Conservation (phyloP, 2,113 vertebrate genomes). For the Gambusia affinis region DNA sequence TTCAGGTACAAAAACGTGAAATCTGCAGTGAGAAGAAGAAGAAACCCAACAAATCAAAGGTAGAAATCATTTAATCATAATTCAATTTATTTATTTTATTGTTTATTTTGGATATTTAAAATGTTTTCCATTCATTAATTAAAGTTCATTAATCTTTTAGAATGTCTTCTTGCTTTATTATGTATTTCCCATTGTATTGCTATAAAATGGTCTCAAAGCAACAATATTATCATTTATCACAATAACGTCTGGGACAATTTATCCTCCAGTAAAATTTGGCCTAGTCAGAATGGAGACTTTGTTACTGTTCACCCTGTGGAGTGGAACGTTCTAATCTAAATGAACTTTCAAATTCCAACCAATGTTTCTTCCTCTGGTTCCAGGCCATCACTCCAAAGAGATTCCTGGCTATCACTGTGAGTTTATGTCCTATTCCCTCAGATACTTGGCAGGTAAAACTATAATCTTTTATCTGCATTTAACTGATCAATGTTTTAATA, state of each 20-base stretch:
- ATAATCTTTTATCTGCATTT: not conserved
- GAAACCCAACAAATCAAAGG: conserved; percentile 92
- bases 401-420: conserved; percentile 92
- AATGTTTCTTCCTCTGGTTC: conserved; percentile 7
- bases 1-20: conserved; percentile 89
- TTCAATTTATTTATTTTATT: too few species aligned
- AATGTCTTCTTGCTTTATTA: too few species aligned
- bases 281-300: conserved; percentile 53
- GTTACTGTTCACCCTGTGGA: not conserved
- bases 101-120: too few species aligned
- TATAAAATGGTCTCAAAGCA: too few species aligned
- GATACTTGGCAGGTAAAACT: not conserved
- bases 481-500: not conserved
- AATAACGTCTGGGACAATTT: too few species aligned
- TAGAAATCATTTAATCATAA: conserved; percentile 51
- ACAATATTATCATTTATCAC: too few species aligned
- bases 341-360: not conserved
- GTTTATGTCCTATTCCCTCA: conserved; percentile 37
- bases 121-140: too few species aligned
- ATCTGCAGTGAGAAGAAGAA: conserved; percentile 88
- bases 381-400: conserved; percentile 96
- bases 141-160: too few species aligned
- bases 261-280: too few species aligned
- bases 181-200: too few species aligned
- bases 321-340: too few species aligned